Base-by-base conservation (phyloP, 2,888 invertebrate genomes). In the Luperina nickerlii region DNA sequence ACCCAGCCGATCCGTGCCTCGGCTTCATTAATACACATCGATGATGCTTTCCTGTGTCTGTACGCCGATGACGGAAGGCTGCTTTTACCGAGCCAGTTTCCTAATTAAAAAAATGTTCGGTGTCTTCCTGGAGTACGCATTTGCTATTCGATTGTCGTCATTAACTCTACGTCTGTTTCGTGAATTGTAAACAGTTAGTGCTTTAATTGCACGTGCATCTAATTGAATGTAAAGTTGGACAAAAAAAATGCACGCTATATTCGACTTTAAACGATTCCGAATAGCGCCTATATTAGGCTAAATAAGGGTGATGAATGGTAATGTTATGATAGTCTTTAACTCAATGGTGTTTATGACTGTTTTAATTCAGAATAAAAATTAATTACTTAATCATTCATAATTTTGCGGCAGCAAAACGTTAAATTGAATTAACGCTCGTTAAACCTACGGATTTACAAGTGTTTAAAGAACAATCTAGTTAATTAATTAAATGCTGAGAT, bases 11-110 rank as follows among this genome's bases (percentile, higher is more conserved):
- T 92, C 94, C 96, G 94, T 95, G 96, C 91, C 91, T 91, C 91
- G 90, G 91, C 93, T 95, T 95, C 95, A 96, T 96, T 96, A 96
- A 94, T 95, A 95, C 94, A 93, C 94, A 94, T 93, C 94, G 94
- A 92, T 93, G 94, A 94, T 96, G 94, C 96, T 96, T 96, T 95
- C 96, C 96, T 96, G 96, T 94, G 95, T 94, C 92, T 90, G 90
- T 90, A 91, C 91, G 88, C 85, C 92, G 90, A 94, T 95, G 96
- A 95, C 96, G 96, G 96, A 96, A 96, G 96, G 94, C 94, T 94
- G 95, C 95, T 96, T 96, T 95, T 95, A 95, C 95, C 91, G 86
- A 94, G 94, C 93, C 95, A 94, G 95, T 96, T 96, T 96, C 96
- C 96, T 96, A 95, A 95, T 96, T 95, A 95, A 96, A 96, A 96